Conservation (phyloP, 2,888 invertebrate species). For the Uloborus plumipes region DNA sequence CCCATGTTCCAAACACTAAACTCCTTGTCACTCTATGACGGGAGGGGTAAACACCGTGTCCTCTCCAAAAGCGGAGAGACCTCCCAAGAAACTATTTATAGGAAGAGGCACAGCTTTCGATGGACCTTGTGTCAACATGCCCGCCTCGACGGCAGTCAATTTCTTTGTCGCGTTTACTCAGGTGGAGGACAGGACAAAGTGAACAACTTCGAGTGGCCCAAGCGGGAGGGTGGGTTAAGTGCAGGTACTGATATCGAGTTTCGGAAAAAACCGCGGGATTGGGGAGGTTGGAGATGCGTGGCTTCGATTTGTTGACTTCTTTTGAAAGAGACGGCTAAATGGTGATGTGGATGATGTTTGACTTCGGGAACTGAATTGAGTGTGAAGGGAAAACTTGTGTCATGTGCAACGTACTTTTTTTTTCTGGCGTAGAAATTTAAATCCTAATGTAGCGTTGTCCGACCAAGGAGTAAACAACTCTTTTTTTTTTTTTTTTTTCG, state of each 20-base stretch:
- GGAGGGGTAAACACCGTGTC: constrained; percentile 51
- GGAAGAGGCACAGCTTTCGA: constrained; percentile 9
- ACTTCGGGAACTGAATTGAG: no score
- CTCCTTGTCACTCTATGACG: constrained; percentile 54
- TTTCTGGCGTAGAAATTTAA: no score
- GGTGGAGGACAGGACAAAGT: constrained; percentile 37
- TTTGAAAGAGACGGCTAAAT: no score
- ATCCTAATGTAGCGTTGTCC: no score
- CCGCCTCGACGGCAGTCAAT: constrained; percentile 35
- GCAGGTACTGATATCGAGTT: constrained; percentile 3
- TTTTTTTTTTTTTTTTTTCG: no score
- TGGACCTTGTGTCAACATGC: constrained; percentile 54
- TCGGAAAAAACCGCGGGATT: neutral
- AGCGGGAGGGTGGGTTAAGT: neutral
- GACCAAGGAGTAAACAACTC: no score
- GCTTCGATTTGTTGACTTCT: no score
- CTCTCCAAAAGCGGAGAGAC: constrained; percentile 46
- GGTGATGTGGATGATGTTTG: no score
- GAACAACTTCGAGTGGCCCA: constrained; percentile 1
- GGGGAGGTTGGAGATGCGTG: neutral
- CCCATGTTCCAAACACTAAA: constrained; percentile 25
- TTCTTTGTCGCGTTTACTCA: constrained; percentile 48
- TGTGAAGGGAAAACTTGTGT: no score
- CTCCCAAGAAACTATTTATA: constrained; percentile 59
- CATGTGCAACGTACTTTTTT: no score